Conservation (phyloP, 2,888 invertebrate genomes). For the Masnerella sp. region DNA sequence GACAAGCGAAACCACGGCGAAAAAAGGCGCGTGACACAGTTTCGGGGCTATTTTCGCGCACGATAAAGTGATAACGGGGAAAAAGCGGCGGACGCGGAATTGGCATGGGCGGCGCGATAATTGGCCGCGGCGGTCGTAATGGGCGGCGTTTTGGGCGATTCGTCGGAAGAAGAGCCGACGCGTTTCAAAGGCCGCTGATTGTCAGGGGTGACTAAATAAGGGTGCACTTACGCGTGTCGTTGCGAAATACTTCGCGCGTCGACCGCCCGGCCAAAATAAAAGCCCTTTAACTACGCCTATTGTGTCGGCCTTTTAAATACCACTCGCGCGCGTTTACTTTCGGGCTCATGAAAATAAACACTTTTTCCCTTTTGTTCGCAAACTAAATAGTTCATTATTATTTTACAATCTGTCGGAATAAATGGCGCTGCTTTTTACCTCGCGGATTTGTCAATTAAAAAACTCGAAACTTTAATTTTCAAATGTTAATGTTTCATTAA, state of each 20-base stretch:
- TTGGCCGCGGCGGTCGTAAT: conserved; percentile 29
- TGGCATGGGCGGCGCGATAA: conserved; percentile 26
- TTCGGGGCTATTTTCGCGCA: conserved; percentile 26
- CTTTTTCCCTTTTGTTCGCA: too few species aligned
- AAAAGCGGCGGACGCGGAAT: not conserved
- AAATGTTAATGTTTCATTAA: too few species aligned
- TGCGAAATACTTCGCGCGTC: conserved; percentile 28
- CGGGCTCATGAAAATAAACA: conserved; percentile 28
- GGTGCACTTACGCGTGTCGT: conserved; percentile 37
- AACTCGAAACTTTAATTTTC: too few species aligned
- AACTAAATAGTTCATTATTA: too few species aligned
- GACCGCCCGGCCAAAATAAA: conserved; percentile 26
- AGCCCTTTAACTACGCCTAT: conserved; percentile 37
- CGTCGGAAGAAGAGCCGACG: conserved; percentile 34
- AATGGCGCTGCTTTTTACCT: too few species aligned
- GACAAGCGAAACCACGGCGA: conserved; percentile 36
- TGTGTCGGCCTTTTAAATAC: conserved; percentile 33
- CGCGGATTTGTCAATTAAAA: too few species aligned
- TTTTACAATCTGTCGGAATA: too few species aligned
- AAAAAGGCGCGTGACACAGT: conserved; percentile 33
- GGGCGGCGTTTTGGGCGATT: too few species aligned
- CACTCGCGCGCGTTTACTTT: conserved; percentile 27
- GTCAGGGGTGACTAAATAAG: conserved; percentile 55
- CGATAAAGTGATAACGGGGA: conserved; percentile 32
- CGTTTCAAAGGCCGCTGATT: conserved; percentile 47